phyloP scores from a whole-genome alignment of 2,888 invertebrate species.

The Caenorhabditis imperialis region DNA sequence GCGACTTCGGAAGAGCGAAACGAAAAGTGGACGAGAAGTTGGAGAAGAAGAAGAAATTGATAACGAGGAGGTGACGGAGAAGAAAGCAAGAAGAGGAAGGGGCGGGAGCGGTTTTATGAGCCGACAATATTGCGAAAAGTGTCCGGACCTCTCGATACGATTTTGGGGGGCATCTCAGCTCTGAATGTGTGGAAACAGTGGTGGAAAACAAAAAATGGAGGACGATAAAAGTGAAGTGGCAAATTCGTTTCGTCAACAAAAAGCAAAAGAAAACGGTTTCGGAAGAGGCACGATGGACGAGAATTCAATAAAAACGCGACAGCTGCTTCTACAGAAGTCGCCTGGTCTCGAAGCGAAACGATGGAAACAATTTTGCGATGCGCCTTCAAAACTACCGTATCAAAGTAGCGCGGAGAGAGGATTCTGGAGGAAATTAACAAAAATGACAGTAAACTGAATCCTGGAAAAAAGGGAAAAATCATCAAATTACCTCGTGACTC shows the following conservation, averaged over 20 bases:
- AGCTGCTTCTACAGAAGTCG: neutral
- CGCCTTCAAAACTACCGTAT: constrained; percentile 7
- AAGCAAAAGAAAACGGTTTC: no score
- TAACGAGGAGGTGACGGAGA: constrained; percentile 40
- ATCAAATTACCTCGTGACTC: no score
- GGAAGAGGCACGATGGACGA: no score
- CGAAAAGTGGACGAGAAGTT: constrained; percentile 1
- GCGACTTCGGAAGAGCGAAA: constrained; percentile 9
- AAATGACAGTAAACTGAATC: neutral
- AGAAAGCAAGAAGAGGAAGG: constrained; percentile 8
- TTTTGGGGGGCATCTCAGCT: no score
- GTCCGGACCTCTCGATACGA: no score
- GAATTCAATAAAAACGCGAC: no score
- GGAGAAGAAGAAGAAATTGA: constrained; percentile 24
- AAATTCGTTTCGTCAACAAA: neutral
- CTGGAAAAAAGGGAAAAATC: no score
- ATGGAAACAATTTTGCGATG: neutral
- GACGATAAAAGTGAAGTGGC: neutral
- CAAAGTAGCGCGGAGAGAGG: constrained; percentile 15
- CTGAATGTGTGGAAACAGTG: no score
- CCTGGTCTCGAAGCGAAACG: no score
- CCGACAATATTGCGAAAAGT: constrained; percentile 14
- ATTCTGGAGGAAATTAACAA: neutral
- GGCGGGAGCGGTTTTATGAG: constrained; percentile 46
- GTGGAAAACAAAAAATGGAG: no score